Evolutionary conservation across 2,797 vertebrate genomes (phyloP), one percentile per base, ranked within the genome.

Genomic region (Chaetodon trifasciatus): DNA sequence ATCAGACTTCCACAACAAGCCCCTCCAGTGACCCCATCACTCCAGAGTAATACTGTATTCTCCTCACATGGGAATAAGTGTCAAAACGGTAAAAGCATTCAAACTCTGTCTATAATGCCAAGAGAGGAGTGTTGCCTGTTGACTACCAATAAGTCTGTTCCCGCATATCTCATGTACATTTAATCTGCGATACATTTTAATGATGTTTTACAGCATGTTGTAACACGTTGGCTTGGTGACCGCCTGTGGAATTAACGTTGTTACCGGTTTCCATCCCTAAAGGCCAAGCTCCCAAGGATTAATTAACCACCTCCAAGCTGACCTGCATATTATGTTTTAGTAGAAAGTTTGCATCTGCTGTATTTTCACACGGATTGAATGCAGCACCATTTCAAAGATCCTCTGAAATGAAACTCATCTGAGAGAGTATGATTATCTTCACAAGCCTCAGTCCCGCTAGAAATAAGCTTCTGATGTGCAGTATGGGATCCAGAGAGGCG

Each of bases 371-470:
- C 10, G 3, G 28, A 52, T 47, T 53, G 60, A 50, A 52, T 39
- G 40, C 56, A 37, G 66, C n/a, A 15, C 19, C 55, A 3, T 66
- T 65, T 68, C 60, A 71, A 69, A 77, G 69, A 70, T 68, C 73
- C 23, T 49, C 28, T 78, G 74, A 77, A 67, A 67, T 55, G n/a
- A 58, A 77, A 69, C 75, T 53, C 58, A 66, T 73, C 60, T 44
- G 68, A 53, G 47, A 66, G 17, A 35, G 44, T 39, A 46, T 44
- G 16, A 71, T 85, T 62, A 88, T 71, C 71, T 81, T 66, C 35
- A 68, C 13, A 49, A 74, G 47, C 39, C 58, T 40, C 65, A 64
- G 58, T 72, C 37, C 28, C 37, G 1, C 53, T 37, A 61, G 62
- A 72, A 76, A 83, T 76, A 37, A 63, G 63, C 66, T 82, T 79